Evolutionary conservation across 2,797 vertebrate species (phyloP).

Genomic region (Adrianichthys oophorus): DNA sequence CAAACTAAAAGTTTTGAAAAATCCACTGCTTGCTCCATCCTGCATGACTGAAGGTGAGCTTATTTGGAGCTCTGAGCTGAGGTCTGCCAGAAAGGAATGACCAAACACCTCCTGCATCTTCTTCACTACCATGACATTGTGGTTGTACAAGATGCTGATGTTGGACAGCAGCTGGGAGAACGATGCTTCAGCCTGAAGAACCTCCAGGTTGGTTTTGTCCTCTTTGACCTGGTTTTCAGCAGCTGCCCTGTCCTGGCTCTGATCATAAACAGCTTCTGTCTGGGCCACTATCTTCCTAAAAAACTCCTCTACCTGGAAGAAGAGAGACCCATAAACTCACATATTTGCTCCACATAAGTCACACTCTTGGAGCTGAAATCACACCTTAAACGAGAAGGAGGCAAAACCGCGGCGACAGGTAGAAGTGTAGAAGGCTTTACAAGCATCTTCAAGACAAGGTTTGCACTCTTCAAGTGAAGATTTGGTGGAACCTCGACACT

Average conservation of each 20-base stretch:
- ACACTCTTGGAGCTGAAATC: conserved; percentile 4
- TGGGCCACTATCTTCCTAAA: conserved; percentile 76
- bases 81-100: conserved; percentile 72
- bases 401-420: conserved; percentile 70
- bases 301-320: conserved; percentile 78
- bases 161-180: conserved; percentile 74
- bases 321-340: neutral
- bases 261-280: conserved; percentile 36
- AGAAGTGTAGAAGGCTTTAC: conserved; percentile 77
- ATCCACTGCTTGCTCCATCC: conserved; percentile 6
- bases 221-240: conserved; percentile 20
- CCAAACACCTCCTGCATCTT: conserved; percentile 78
- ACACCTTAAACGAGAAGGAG: conserved; percentile 77
- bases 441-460: conserved; percentile 81
- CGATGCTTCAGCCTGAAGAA: conserved; percentile 68
- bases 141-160: conserved; percentile 74
- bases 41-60: conserved; percentile 49
- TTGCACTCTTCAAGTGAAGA: conserved; percentile 78
- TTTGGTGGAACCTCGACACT: conserved; percentile 73
- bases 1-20: conserved; percentile 60
- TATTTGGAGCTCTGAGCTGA: conserved; percentile 66
- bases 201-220: conserved; percentile 56
- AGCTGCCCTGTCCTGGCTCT: conserved; percentile 34
- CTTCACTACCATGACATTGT: conserved; percentile 71
- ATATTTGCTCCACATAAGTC: neutral